Evolutionary conservation across 1,140 invertebrate genomes (phyloP).

Genomic region (Phocides pigmalion): DNA sequence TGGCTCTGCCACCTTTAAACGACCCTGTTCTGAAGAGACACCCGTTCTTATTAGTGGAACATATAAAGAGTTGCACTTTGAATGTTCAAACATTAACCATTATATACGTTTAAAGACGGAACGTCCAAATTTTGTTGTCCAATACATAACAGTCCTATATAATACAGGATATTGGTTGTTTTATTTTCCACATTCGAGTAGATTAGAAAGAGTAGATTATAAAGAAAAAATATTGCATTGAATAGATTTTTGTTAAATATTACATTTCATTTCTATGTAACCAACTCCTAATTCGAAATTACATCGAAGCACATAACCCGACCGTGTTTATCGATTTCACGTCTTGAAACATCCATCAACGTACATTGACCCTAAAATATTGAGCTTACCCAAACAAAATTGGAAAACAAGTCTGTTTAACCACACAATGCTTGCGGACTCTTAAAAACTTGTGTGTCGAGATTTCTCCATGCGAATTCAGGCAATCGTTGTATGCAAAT

Average conservation of each 20-base stretch:
- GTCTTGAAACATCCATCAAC: conserved; percentile 29
- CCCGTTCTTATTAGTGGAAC: too few species aligned
- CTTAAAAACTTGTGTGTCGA: conserved; percentile 48
- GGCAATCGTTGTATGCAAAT: conserved; percentile 63
- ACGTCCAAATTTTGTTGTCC: too few species aligned
- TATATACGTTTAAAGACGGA: too few species aligned
- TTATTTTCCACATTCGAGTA: too few species aligned
- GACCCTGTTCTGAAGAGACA: too few species aligned
- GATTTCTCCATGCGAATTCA: conserved; percentile 59
- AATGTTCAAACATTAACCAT: too few species aligned
- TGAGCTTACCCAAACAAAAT: conserved; percentile 44
- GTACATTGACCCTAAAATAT: conserved; percentile 42
- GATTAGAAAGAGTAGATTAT: too few species aligned
- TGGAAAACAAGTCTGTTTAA: conserved; percentile 43
- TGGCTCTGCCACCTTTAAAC: too few species aligned
- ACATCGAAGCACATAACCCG: conserved; percentile 8
- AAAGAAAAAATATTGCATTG: too few species aligned
- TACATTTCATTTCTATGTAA: not conserved
- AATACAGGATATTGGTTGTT: too few species aligned
- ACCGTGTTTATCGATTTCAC: conserved; percentile 38
- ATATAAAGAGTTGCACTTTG: too few species aligned
- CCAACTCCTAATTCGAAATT: conserved; percentile 5
- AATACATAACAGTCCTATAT: too few species aligned
- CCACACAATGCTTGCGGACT: conserved; percentile 42
- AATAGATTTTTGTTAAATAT: not conserved